These are phyloP conservation scores for Tiphia femorata DNA, from an alignment of 2,888 invertebrate genomes.

Conservation along the genomic window DNA sequence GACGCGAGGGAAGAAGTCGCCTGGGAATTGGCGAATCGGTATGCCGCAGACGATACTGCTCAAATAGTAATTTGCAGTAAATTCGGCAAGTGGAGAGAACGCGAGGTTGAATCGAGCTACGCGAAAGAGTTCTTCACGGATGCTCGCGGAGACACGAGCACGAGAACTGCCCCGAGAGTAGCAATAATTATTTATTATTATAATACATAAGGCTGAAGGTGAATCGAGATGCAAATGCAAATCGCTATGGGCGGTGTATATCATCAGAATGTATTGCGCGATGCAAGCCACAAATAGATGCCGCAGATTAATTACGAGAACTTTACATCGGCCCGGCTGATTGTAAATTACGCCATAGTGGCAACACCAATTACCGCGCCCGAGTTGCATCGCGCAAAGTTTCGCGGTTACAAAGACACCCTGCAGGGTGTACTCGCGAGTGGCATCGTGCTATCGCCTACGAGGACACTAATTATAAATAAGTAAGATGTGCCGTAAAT, in stretches of 20 bases:
- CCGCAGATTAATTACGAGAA: background rate
- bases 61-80: slow-evolving; percentile 11
- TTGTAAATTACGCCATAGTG: background rate
- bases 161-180: background rate
- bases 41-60: slow-evolving; percentile 5
- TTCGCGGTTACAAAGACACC: too few species aligned
- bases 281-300: background rate
- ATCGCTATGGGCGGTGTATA: background rate
- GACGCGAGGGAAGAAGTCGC: background rate
- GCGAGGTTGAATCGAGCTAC: background rate
- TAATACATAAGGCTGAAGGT: too few species aligned
- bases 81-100: background rate
- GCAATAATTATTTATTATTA: too few species aligned
- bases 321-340: background rate
- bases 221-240: too few species aligned
- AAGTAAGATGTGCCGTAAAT: too few species aligned
- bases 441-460: too few species aligned
- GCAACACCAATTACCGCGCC: background rate
- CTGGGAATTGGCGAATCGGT: slow-evolving; percentile 21
- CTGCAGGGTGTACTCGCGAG: too few species aligned
- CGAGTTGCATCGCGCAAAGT: too few species aligned
- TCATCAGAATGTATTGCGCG: background rate
- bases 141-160: background rate
- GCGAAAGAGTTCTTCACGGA: background rate
- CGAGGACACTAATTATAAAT: too few species aligned